Base-by-base conservation (phyloP, 2,113 vertebrate species). In the Cyprinodon tularosa region DNA sequence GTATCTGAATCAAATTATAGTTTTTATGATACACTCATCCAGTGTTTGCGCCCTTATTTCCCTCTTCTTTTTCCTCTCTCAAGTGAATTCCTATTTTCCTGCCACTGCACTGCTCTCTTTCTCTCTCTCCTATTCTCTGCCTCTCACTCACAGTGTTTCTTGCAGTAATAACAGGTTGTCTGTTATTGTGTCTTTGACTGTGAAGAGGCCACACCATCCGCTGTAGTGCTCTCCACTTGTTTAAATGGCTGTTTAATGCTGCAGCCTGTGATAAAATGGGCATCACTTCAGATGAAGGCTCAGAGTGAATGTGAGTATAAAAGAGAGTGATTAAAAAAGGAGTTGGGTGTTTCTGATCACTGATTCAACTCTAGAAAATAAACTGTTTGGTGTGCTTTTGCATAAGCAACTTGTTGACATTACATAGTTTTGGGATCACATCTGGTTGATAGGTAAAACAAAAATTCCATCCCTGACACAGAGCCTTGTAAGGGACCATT, bases 101-200 rank as follows among this genome's bases (percentile, higher is more conserved):
- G 5, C 64, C 70, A 40, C 50, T 57, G 8, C 66, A 66, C 81
- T 68, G 71, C 40, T 10, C 62, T 86, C 60, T 5, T 14, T 72
- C 72, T 64, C 53, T 78, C 50, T 73, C 57, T 60, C 13, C 22
- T 66, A 40, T 63, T 57, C 22, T 0, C 20, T 68, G 45, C 22
- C 65, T 62, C 63, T 29, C 53, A 66, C 14, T 59, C 64, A 3
- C 62, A 29, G 40, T 66, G 66, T 82, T 60, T 75, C 14, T 70
- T 81, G 62, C 48, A 36, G 66, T 90, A 93, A 93, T 93, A 75
- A 90, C 81, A 86, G 90, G 88, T 85, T 92, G 83, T 82, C 84
- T 90, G 84, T 90, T 88, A 84, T 89, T 91, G 86, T 91, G 88
- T 86, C 86, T 86, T 83, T 88, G 88, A 76, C 78, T 73, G 72